Base-by-base conservation (phyloP, 2,113 vertebrate genomes). In the Parotia lawesii region DNA sequence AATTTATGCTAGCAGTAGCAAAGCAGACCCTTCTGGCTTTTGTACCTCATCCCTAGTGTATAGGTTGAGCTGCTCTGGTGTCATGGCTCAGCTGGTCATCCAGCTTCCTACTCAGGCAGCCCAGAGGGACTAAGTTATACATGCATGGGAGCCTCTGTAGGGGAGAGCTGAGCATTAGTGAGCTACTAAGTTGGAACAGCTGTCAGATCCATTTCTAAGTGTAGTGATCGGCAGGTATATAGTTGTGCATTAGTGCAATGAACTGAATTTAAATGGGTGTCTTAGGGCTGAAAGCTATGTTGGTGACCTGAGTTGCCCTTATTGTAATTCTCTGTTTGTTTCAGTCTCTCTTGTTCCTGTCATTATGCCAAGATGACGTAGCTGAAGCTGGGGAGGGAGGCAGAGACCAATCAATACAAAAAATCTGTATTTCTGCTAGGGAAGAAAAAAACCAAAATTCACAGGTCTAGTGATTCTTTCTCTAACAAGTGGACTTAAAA, bases 81-180 rank as follows among this genome's bases (percentile, higher is more conserved):
- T 56, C 2, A 2, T 24, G 86, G 78, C 94, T 93, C 89, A 95
- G 78, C 87, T 96, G 94, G 67, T 87, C 82, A 85, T 53, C 79
- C 37, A 40, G 54, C 44, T 85, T 62, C 69, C 74, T 31, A 21
- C 27, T 64, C 54, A 73, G 62, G 37, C 58, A 94, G 62, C 62
- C 87, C 74, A 58, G 16, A 38, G 87, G 83, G 90, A 82, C 23
- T 38, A 42, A 61, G 51, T 88, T 87, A 40, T 11, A 33, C 9
- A 15, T 74, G 51, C 6, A 10, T 69, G 69, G 60, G 75, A 66
- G 40, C 44, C 66, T 85, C 82, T 91, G n/a, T 29, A 73, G 56
- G 29, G 73, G 37, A 83, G 47, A 83, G 85, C 78, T 81, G 53
- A 64, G 72, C 51, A 48, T 50, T 74, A 88, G 82, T 21, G 69